Evolutionary conservation across 2,113 vertebrate species (phyloP).

Genomic region (Pedionomus torquatus): DNA sequence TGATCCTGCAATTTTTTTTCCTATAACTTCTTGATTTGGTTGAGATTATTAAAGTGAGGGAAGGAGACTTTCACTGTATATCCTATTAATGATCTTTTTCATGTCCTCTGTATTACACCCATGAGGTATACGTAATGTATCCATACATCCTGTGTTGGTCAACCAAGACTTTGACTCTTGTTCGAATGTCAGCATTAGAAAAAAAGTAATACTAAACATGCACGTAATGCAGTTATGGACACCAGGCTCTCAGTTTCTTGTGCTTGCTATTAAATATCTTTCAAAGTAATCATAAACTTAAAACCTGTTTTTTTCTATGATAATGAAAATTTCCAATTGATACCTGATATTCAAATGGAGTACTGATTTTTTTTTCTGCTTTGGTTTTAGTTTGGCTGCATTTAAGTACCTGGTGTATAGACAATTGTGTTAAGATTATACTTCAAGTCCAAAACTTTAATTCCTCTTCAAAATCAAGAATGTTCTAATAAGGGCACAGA

Average conservation of each 20-base stretch:
- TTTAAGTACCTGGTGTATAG: neutral
- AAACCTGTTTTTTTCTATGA: neutral
- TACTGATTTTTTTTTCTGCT: neutral
- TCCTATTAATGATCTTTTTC: neutral
- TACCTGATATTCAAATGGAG: neutral
- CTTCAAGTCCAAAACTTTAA: neutral
- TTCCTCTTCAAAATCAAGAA: slow-evolving; percentile 14
- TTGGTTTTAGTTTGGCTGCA: neutral
- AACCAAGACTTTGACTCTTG: neutral
- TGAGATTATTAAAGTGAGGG: neutral
- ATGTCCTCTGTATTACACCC: neutral
- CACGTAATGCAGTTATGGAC: neutral
- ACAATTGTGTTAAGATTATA: neutral
- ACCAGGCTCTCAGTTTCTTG: neutral
- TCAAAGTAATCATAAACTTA: neutral
- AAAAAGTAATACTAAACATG: neutral
- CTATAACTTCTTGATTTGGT: neutral
- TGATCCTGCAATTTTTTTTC: neutral
- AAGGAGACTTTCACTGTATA: neutral
- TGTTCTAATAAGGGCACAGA: neutral
- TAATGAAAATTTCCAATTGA: neutral
- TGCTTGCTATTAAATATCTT: neutral
- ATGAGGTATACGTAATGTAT: neutral
- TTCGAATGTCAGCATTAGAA: neutral
- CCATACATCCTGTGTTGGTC: neutral